Conservation (phyloP, 2,888 invertebrate species). For the Caenorhabditis drosophilae region DNA sequence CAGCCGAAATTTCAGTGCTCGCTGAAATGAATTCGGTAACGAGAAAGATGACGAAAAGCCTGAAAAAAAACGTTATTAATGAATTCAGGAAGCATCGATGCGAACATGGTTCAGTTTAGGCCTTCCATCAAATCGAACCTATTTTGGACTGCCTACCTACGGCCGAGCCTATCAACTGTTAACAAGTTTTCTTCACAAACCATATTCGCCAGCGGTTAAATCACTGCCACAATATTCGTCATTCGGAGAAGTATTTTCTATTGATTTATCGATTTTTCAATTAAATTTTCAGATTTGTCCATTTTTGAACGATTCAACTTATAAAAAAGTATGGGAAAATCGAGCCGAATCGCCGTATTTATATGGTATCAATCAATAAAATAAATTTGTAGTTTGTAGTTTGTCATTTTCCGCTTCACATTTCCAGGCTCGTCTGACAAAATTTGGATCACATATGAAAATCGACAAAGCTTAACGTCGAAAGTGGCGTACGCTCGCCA, state of each 20-base stretch:
- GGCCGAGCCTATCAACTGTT: conserved; percentile 77
- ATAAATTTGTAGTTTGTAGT: not conserved
- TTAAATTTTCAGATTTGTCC: conserved; percentile 3
- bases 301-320: conserved; percentile 1
- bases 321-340: conserved; percentile 74
- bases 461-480: conserved; percentile 70
- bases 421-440: conserved; percentile 70
- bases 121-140: conserved; percentile 80
- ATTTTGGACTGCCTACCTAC: conserved; percentile 86
- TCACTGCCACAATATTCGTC: conserved; percentile 1
- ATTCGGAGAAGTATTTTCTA: not conserved
- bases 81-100: conserved; percentile 79
- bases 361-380: too few relatives aligned
- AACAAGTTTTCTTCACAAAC: conserved; percentile 66
- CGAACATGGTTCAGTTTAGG: conserved; percentile 81
- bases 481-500: conserved; percentile 75
- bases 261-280: not conserved
- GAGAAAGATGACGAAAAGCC: too few relatives aligned
- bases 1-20: conserved; percentile 47
- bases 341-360: conserved; percentile 82
- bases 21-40: conserved; percentile 59
- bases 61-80: too few relatives aligned
- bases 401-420: not conserved
- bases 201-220: conserved; percentile 41
- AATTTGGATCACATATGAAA: conserved; percentile 86